A percentile compares a stretch with the other conserved stretches of the same genome.
Evolutionary conservation across 2,797 vertebrate species (phyloP).

Genomic region (Apogon talboti): DNA sequence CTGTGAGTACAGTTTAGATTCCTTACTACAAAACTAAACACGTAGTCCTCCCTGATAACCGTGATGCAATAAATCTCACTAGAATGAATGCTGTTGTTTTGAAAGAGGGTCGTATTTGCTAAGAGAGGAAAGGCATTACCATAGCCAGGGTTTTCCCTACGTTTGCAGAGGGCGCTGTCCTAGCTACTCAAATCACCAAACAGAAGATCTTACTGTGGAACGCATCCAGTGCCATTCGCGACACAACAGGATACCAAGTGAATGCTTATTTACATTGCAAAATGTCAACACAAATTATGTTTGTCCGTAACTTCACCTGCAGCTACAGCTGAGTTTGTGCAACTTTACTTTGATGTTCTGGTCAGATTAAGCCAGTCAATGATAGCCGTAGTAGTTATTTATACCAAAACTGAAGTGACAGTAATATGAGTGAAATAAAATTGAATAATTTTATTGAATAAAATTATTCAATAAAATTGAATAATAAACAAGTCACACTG

Average conservation of each 20-base stretch:
- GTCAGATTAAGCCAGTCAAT: not conserved
- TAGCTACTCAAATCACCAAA: not conserved
- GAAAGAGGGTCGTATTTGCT: conserved; percentile 8
- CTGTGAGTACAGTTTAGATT: conserved; percentile 84
- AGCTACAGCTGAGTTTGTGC: not conserved
- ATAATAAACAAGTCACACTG: not conserved
- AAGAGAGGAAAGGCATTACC: not conserved
- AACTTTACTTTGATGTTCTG: not conserved
- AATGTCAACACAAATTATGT: conserved; percentile 8
- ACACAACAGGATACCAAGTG: conserved; percentile 2
- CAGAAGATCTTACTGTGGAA: not conserved
- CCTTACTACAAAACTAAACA: not conserved
- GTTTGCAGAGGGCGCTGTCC: not conserved
- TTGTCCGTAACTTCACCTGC: not conserved
- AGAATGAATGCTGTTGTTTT: conserved; percentile 13
- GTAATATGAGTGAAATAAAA: not conserved
- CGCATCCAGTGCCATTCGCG: not conserved
- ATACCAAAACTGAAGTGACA: not conserved
- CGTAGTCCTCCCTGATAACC: not conserved
- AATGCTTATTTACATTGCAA: conserved; percentile 33
- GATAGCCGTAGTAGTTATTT: not conserved
- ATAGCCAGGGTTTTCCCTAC: not conserved
- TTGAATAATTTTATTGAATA: too few relatives aligned
- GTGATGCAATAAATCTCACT: not conserved
- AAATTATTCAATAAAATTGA: too few relatives aligned